phyloP scores from a whole-genome alignment of 1,140 invertebrate species.

The Lasioglossum baleicum region DNA sequence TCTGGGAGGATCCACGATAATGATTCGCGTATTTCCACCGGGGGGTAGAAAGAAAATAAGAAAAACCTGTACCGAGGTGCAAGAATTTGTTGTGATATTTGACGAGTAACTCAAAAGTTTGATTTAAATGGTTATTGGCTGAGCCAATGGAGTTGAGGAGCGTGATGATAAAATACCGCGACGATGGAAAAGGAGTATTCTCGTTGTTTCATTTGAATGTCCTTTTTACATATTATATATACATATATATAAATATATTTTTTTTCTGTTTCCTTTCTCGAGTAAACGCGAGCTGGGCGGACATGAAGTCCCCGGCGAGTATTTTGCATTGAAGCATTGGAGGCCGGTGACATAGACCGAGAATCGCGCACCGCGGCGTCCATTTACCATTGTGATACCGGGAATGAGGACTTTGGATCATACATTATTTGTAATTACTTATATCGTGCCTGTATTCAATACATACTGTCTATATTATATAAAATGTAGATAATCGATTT shows the following conservation, averaged over 20 bases:
- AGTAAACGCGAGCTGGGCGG: conserved; percentile 46
- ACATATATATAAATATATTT: not conserved
- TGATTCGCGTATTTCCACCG: conserved; percentile 13
- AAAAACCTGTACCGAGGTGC: conserved; percentile 31
- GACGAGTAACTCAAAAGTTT: conserved; percentile 61
- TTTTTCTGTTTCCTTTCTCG: conserved; percentile 38
- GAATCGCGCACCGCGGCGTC: conserved; percentile 48
- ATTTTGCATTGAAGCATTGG: conserved; percentile 51
- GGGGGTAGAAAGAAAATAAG: conserved; percentile 4
- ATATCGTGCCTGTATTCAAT: conserved; percentile 78
- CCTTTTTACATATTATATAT: conserved; percentile 48
- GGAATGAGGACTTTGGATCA: conserved; percentile 69
- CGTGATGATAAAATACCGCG: not conserved
- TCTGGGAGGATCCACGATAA: conserved; percentile 27
- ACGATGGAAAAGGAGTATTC: conserved; percentile 28
- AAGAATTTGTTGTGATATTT: conserved; percentile 75
- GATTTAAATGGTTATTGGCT: conserved; percentile 64
- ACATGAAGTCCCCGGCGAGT: conserved; percentile 69
- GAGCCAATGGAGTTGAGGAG: conserved; percentile 59
- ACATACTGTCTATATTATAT: conserved; percentile 72
- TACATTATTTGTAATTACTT: conserved; percentile 75
- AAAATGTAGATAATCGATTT: conserved; percentile 70
- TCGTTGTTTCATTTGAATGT: conserved; percentile 60
- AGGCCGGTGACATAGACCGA: conserved; percentile 25
- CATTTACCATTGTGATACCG: conserved; percentile 75